Evolutionary conservation across 2,888 invertebrate species (phyloP).

Genomic region (Cotesia congregata): DNA sequence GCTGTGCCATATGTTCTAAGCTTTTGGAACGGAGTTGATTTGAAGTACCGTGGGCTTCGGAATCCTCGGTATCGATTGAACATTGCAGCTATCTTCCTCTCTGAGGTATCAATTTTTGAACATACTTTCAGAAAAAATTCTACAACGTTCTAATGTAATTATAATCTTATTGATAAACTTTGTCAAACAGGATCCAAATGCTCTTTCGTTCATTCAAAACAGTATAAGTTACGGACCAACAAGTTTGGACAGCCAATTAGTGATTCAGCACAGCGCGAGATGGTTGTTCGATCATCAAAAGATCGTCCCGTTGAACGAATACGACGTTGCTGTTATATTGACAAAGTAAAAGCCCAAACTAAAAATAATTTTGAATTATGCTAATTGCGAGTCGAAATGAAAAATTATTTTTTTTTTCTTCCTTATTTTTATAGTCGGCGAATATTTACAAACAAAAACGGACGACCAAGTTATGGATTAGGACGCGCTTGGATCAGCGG

Average conservation of each 20-base stretch:
- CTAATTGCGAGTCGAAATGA: too few species aligned
- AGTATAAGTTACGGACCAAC: too few species aligned
- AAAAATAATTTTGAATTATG: too few species aligned
- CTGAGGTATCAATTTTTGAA: neutral
- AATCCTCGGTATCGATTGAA: slow-evolving; percentile 27
- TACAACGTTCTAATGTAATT: neutral
- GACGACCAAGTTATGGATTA: neutral
- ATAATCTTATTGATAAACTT: neutral
- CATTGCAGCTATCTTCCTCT: slow-evolving; percentile 29
- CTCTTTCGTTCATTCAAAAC: neutral
- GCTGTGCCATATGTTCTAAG: slow-evolving; percentile 33
- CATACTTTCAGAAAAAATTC: neutral
- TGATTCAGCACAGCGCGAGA: neutral
- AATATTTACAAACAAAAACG: too few species aligned
- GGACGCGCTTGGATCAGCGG: neutral
- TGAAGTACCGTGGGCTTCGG: slow-evolving; percentile 25
- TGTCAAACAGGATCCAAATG: neutral
- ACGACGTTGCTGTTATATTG: neutral
- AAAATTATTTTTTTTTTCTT: too few species aligned
- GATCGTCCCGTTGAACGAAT: neutral
- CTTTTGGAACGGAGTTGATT: slow-evolving; percentile 38
- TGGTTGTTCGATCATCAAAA: too few species aligned
- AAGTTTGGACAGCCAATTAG: neutral
- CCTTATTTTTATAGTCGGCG: too few species aligned
- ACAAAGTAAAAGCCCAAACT: neutral